phyloP scores from a whole-genome alignment of 2,797 vertebrate genomes.

The Phalanger gymnotis region DNA sequence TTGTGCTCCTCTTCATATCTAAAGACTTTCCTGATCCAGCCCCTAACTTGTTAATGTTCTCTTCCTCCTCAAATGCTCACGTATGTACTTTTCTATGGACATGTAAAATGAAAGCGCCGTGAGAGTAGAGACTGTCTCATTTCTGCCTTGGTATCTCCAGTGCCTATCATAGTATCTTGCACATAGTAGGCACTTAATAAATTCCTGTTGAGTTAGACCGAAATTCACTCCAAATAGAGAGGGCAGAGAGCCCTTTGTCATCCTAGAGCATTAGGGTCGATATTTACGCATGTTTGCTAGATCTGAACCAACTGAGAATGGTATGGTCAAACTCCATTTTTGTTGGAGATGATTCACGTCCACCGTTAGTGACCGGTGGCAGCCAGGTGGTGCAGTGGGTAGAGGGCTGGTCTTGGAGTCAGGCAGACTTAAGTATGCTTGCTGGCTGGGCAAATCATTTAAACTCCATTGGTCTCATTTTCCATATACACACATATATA shows the following conservation, averaged over 20 bases:
- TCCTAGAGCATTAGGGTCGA: background rate
- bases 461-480: background rate
- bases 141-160: background rate
- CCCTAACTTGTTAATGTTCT: background rate
- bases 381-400: background rate
- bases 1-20: background rate
- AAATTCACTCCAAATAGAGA: background rate
- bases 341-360: background rate
- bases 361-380: background rate
- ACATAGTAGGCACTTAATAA: background rate
- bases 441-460: background rate
- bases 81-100: background rate
- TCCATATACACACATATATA: background rate
- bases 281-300: background rate
- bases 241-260: background rate
- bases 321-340: background rate
- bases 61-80: background rate
- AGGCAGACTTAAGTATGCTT: background rate
- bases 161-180: background rate
- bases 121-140: background rate
- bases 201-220: background rate
- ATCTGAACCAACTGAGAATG: background rate
- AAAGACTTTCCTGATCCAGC: background rate
- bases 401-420: background rate
- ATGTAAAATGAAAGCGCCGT: background rate